Evolutionary conservation across 2,888 invertebrate species (phyloP), one percentile per base, ranked within the genome.

Genomic region (Heliconius aoede): DNA sequence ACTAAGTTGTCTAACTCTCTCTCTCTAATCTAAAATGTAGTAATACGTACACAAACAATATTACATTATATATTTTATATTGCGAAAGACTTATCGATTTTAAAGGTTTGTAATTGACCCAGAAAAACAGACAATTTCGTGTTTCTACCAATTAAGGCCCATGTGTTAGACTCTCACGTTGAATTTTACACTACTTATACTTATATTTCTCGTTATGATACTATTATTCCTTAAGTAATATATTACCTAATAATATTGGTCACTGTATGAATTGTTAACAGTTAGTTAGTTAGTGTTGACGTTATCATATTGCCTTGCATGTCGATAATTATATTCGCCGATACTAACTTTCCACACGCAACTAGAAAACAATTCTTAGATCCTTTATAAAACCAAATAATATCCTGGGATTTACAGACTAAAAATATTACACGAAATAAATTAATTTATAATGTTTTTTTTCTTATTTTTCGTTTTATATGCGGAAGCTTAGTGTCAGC

Each of bases 311-410:
- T 28, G 7, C 58, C 61, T 75, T 51, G 74, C 75, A 75, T 75
- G 71, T 55, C 36, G 62, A 64, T 64, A 71, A 71, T 62, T 51
- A 62, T 55, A 75, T 71, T 75, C 32, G 32, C 55, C n/a, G n/a
- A n/a, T n/a, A 58, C 15, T 55, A 36, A 36, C 62, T 51, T 55
- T 46, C 74, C 61, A 28, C 75, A 75, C 75, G 75, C 75, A 26
- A 71, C 36, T 64, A 62, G 26, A 75, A 72, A 60, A 62, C 55
- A 75, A n/a, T 69, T 46, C 64, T 64, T 58, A 21, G n/a, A 36
- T 55, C 36, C 62, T 55, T 32, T 55, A 71, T 7, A 64, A 71
- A 71, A 64, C 18, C 24, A 64, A 75, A 75, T 55, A 64, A 32
- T 51, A 15, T 64, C 7, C 40, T 32, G 32, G 15, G 21, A 18